Evolutionary conservation across 2,797 vertebrate genomes (phyloP), one percentile per base, ranked within the genome.

Genomic region (Poecilia picta): DNA sequence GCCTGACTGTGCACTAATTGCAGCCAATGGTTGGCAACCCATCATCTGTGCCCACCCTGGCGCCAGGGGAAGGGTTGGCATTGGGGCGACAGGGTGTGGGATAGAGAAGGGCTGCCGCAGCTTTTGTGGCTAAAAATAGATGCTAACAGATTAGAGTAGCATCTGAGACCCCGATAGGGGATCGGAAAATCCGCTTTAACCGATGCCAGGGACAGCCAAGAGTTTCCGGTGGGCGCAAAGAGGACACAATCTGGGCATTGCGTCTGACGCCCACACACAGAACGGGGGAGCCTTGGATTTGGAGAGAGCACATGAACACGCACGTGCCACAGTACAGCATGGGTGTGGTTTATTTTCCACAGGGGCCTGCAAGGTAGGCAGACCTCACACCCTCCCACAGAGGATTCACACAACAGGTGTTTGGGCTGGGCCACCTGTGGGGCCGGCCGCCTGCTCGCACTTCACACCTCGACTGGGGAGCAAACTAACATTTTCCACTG

Each of bases 401-500:
- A 91, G 94, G 88, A 92, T 95, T 95, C 94, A 95, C 94, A 95
- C 94, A 94, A 95, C 95, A 96, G 95, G 95, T 96, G 95, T 93
- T 92, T 88, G 91, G 92, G 93, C 91, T 89, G 87, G 90, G 92
- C 93, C 94, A 95, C 95, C 95, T 95, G 94, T 93, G 92, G 94
- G 94, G 93, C 92, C 81, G 85, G 89, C 92, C 93, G 92, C 93
- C 94, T 95, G 94, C 92, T 94, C 91, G 83, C 90, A 90, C 93
- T 93, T 93, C 92, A 87, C 92, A 94, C 94, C 93, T 94, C 84
- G 68, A 93, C 92, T 82, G 88, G 89, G 89, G 94, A 94, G 93
- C 90, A 90, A 91, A 92, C 91, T 93, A 93, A 95, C 89, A 95
- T 95, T 96, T 95, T 96, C 95, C 95, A 95, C 89, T 92, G 93